Evolutionary conservation across 2,113 vertebrate genomes (phyloP), one percentile per base, ranked within the genome.

Genomic region (Ranitomeya variabilis): DNA sequence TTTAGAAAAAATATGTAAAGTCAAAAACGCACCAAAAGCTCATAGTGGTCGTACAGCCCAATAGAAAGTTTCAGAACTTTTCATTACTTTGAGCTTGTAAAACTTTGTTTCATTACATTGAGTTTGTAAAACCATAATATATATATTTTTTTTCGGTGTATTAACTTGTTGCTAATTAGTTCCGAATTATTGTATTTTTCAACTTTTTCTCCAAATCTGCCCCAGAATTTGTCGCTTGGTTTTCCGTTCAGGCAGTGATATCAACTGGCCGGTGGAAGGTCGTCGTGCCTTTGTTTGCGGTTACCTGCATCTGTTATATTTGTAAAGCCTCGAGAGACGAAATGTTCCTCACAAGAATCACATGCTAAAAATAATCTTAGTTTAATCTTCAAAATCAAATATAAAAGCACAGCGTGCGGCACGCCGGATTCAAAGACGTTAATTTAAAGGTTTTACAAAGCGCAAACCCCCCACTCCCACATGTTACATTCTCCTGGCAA

Each of bases 351-450:
- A 9, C 21, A 31, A 79, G 85, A 67, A 55, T 62, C 60, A 64
- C 31, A 79, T 55, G 76, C 19, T 86, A 60, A 85, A 76, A 85
- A 60, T 76, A 86, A 60, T 73, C 71, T 76, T 8, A n/a, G 59
- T 54, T 87, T 87, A 80, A 87, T 86, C 84, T 86, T 21, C 51
- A 80, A 66, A 87, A 80, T 80, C 59, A 55, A 67, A 87, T 80
- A 87, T 73, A 87, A 79, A 67, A 87, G 60, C 85, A 31, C 85
- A 87, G 85, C 67, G 16, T 66, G 85, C 6, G 60, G 45, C 7
- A 2, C 16, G 59, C 74, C 23, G 9, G 3, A 9, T n/a, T 78
- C 85, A 87, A 67, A 66, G 74, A 52, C n/a, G 45, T 80, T 67
- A 21, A 79, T 86, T 77, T 86, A 66, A 51, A 64, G n/a, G 55